Conservation (phyloP, 2,888 invertebrate species). For the Leptura quadrifasciata region DNA sequence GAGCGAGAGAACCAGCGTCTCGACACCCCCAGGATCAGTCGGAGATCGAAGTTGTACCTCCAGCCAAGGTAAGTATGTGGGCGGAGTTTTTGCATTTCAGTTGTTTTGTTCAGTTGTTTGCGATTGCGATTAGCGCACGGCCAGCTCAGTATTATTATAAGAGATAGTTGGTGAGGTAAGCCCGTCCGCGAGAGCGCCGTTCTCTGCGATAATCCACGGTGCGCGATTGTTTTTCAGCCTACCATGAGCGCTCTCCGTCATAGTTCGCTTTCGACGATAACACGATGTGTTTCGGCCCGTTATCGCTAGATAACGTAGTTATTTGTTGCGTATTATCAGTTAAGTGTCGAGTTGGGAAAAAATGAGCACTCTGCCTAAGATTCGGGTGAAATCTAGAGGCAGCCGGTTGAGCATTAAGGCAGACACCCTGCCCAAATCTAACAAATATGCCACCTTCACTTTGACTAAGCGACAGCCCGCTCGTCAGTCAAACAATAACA, state of each 20-base stretch:
- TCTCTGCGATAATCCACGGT: constrained; percentile 8
- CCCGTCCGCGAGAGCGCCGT: constrained; percentile 12
- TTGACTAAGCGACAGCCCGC: constrained; percentile 51
- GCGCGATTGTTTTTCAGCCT: constrained; percentile 32
- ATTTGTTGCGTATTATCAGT: constrained; percentile 5
- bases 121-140: constrained; percentile 47
- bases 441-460: constrained; percentile 59
- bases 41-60: constrained; percentile 70
- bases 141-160: constrained; percentile 45
- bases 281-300: constrained; percentile 44
- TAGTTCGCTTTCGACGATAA: constrained; percentile 9
- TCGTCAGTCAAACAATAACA: constrained; percentile 40
- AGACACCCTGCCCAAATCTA: constrained; percentile 62
- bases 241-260: neutral
- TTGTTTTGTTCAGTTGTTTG: constrained; percentile 38
- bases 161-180: constrained; percentile 27
- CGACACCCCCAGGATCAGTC: constrained; percentile 73
- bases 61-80: constrained; percentile 73
- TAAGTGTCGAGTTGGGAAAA: constrained; percentile 33
- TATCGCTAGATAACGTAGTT: constrained; percentile 47
- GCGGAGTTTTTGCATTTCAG: constrained; percentile 32
- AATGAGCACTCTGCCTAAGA: constrained; percentile 70
- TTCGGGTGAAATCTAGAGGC: constrained; percentile 69
- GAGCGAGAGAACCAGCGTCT: constrained; percentile 70
- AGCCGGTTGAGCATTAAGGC: constrained; percentile 65